These are phyloP conservation scores for Shargacucullia verbasci DNA, from an alignment of 2,888 invertebrate species.

Conservation along the genomic window DNA sequence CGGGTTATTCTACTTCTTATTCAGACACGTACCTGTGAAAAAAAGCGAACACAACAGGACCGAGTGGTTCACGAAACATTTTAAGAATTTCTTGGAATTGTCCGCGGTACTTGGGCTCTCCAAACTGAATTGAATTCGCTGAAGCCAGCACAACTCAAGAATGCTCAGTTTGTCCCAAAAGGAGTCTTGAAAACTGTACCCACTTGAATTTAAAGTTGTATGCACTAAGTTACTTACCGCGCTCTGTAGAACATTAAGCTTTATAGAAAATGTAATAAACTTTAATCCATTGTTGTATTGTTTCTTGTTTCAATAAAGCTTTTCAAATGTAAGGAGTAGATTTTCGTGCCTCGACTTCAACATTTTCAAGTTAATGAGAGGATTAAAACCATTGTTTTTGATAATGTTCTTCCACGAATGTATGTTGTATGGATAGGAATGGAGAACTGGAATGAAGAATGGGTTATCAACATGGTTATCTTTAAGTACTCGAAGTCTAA, in stretches of 20 bases:
- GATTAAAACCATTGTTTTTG: too few species aligned
- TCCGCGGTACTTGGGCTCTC: conserved; percentile 33
- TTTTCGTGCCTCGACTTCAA: not conserved
- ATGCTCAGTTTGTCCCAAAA: conserved; percentile 44
- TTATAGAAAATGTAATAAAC: conserved; percentile 18
- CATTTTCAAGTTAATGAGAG: not conserved
- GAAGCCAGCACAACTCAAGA: conserved; percentile 35
- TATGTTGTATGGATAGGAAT: too few species aligned
- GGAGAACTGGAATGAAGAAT: too few species aligned
- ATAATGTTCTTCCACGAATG: too few species aligned
- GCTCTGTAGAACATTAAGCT: conserved; percentile 16
- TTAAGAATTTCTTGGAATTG: conserved; percentile 45
- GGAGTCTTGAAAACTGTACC: conserved; percentile 36
- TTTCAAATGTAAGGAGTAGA: not conserved
- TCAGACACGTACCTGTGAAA: conserved; percentile 13
- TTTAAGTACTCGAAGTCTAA: too few species aligned
- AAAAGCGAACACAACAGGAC: conserved; percentile 13
- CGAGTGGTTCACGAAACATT: conserved; percentile 19
- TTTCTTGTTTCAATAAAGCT: conserved; percentile 14
- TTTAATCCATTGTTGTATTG: conserved; percentile 7
- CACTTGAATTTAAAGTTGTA: conserved; percentile 48
- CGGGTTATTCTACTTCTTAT: conserved; percentile 3
- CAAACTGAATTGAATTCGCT: conserved; percentile 51
- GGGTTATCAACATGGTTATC: too few species aligned
- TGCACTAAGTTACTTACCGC: conserved; percentile 22